phyloP scores from a whole-genome alignment of 2,797 vertebrate species.

The Tiaroga cobitis region DNA sequence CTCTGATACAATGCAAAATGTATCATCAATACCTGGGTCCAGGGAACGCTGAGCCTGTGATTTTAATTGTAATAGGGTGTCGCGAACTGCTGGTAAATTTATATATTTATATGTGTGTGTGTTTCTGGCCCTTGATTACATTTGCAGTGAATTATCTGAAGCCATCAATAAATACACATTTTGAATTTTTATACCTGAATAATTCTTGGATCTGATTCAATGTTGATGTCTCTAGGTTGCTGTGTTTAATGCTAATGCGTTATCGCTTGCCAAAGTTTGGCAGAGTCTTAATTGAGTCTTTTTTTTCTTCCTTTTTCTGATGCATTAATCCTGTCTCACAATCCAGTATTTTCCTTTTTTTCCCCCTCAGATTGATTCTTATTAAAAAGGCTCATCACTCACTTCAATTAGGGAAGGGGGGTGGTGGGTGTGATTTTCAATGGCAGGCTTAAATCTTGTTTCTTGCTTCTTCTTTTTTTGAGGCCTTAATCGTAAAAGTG shows the following conservation, averaged over 20 bases:
- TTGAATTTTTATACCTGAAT: conserved; percentile 9
- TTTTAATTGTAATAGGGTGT: conserved; percentile 73
- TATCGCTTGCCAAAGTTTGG: conserved; percentile 30
- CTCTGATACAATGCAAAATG: conserved; percentile 82
- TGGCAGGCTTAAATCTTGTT: conserved; percentile 54
- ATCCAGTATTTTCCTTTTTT: conserved; percentile 50
- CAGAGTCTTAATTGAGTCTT: conserved; percentile 27
- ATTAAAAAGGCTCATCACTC: conserved; percentile 61
- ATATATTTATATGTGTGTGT: conserved; percentile 35
- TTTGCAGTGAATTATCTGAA: conserved; percentile 54
- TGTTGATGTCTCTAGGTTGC: conserved; percentile 39
- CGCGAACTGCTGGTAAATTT: conserved; percentile 12
- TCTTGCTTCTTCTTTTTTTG: conserved; percentile 58
- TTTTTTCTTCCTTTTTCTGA: neutral
- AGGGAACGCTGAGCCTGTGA: conserved; percentile 63
- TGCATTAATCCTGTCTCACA: conserved; percentile 52
- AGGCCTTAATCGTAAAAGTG: conserved; percentile 67
- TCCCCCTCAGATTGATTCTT: conserved; percentile 61
- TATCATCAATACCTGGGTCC: conserved; percentile 77
- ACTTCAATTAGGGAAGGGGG: conserved; percentile 59
- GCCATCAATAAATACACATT: conserved; percentile 50
- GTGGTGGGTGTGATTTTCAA: conserved; percentile 53
- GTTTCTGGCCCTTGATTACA: conserved; percentile 59
- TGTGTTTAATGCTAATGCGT: conserved; percentile 22
- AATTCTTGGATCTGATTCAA: conserved; percentile 23